Evolutionary conservation across 2,113 vertebrate species (phyloP), one percentile per base, ranked within the genome.

Genomic region (Prinia subflava): DNA sequence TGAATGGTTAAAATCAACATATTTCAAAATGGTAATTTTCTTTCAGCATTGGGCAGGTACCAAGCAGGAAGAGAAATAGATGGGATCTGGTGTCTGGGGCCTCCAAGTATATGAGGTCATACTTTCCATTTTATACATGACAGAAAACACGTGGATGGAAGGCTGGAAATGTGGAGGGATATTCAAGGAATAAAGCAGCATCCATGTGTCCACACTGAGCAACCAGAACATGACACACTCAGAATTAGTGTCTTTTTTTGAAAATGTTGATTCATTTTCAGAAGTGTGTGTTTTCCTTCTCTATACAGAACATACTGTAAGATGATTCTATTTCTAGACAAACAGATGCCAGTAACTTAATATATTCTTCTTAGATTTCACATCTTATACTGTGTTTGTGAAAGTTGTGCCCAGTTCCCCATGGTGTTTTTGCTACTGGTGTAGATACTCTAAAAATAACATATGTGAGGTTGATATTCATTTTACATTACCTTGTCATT

Each of bases 341-440:
- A 92, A 90, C 76, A 95, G 88, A 94, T 96, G 88, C 49, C 88
- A 89, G 73, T 90, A 92, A 96, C 88, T 95, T 94, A 92, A 96
- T 89, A 94, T 95, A 95, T 90, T 90, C 93, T 90, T 92, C 79
- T 92, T 93, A 65, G 65, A 76, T 94, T 96, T 96, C 94, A 95
- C 83, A 94, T 93, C 74, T 90, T 92, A 53, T 5, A 57, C 90
- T 75, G 44, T 90, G 85, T 95, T 92, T 94, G 90, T 81, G 92
- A 93, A 94, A 95, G 90, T 71, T 96, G 92, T 92, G 95, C 88
- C 90, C 94, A 87, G 92, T 71, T 93, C 56, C 81, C 56, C 2
- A 2, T 56, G 31, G 73, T 96, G 95, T 87, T 96, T 97, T 87
- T 91, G 91, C 87, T 94, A 73, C 78, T 95, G 82, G 75, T 87